phyloP scores from a whole-genome alignment of 2,888 invertebrate species.

The Corbicula japonica region DNA sequence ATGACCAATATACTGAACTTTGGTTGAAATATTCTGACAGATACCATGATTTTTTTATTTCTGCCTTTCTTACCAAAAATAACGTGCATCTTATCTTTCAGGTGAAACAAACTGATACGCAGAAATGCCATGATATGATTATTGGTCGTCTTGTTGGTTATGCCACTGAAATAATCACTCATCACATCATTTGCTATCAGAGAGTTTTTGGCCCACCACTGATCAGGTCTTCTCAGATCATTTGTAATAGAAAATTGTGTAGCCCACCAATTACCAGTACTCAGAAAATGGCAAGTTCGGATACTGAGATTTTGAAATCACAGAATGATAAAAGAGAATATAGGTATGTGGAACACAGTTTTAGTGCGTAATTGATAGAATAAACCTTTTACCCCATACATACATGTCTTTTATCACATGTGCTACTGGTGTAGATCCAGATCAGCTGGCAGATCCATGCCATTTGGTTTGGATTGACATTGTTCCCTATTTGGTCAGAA shows the following conservation, averaged over 20 bases:
- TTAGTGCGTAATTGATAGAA: not conserved
- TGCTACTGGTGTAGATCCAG: not conserved
- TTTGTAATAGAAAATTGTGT: too few species aligned
- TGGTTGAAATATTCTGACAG: too few species aligned
- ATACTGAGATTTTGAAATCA: slow-evolving; percentile 56
- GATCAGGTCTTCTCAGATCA: not conserved
- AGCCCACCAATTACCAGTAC: not conserved
- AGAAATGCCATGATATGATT: not conserved
- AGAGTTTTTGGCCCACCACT: not conserved
- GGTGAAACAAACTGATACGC: too few species aligned
- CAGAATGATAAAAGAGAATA: slow-evolving; percentile 71
- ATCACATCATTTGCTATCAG: not conserved
- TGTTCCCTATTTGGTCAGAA: not conserved
- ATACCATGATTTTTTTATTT: too few species aligned
- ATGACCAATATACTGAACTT: too few species aligned
- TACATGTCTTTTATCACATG: not conserved
- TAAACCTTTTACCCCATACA: not conserved
- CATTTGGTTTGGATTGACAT: not conserved
- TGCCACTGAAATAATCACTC: too few species aligned
- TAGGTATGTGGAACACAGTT: slow-evolving; percentile 51
- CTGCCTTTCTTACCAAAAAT: too few species aligned
- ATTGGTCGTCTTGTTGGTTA: not conserved
- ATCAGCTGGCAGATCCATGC: not conserved
- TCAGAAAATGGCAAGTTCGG: slow-evolving; percentile 1
- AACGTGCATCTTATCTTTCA: too few species aligned